Base-by-base conservation (phyloP, 2,888 invertebrate species). In the Drosophila peninsularis region DNA sequence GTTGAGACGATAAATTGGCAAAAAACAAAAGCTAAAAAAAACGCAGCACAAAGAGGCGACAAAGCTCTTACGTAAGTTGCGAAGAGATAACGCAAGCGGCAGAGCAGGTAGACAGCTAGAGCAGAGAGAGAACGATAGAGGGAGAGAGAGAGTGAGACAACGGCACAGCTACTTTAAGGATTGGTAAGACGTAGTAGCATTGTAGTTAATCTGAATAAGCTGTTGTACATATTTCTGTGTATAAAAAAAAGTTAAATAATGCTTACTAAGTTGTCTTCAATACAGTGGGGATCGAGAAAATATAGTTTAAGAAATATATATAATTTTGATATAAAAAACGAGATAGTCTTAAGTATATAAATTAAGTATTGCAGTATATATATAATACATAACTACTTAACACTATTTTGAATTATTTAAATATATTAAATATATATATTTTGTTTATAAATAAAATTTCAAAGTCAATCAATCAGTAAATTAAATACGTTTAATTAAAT, bases 1-100 rank as follows among this genome's bases (percentile, higher is more conserved):
- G 49, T 69, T 50, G 37, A 57, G 58, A 64, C 50, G 49, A 50
- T 41, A 71, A 71, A 68, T 80, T 82, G 73, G 63, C 73, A 70
- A 65, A 61, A 66, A 41, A 41, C 14, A 44, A 42, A 42, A 44
- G 6, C 34, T 7, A 56, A 53, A 37, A 42, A 34, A 57, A 57
- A 45, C 62, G 47, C 44, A 56, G 45, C 32, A 39, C 36, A 56
- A 39, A 60, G 36, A 50, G n/a, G 42, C 52, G 34, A 27, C 55
- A 44, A 47, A 52, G 34, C 39, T 42, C 58, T 73, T 70, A 70
- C 76, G 58, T 70, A 73, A 78, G 57, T 60, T 44, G n/a, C 21
- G n/a, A 34, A 47, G 34, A 21, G 56, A 62, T 10, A 34, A 39
- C 39, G 39, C 36, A 27, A 39, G 30, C 27, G 30, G 24, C 14